Evolutionary conservation across 1,140 invertebrate species (phyloP).

Genomic region (Lycorma delicatula): DNA sequence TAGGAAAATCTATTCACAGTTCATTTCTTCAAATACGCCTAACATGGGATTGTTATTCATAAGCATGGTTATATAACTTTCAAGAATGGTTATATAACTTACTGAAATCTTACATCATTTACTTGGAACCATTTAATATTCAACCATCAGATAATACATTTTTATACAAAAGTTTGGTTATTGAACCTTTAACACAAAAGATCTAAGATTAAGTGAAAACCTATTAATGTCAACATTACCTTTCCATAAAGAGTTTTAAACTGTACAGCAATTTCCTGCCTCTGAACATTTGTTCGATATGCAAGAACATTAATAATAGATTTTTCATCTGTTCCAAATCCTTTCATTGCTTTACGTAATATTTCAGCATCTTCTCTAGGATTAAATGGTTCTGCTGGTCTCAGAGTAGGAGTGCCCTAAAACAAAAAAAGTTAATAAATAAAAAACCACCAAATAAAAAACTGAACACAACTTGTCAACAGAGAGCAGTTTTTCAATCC

Average conservation of each 20-base stretch:
- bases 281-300: constrained; percentile 61
- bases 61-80: too few species aligned
- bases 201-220: not conserved
- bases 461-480: not conserved
- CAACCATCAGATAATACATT: too few species aligned
- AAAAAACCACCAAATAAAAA: not conserved
- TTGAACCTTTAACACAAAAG: not conserved
- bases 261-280: constrained; percentile 57
- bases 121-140: too few species aligned
- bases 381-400: constrained; percentile 51
- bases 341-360: constrained; percentile 80
- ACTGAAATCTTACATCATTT: too few species aligned
- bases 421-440: constrained; percentile 26
- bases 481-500: not conserved
- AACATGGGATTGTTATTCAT: too few species aligned
- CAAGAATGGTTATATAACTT: too few species aligned
- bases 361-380: constrained; percentile 65
- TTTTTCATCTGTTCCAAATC: constrained; percentile 76
- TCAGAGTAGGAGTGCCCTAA: constrained; percentile 54
- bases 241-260: constrained; percentile 80
- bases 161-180: too few species aligned
- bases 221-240: too few species aligned
- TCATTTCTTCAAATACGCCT: too few species aligned
- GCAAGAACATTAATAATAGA: constrained; percentile 69
- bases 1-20: too few species aligned